Conservation (phyloP, 2,888 invertebrate species). For the Thereva nobilitata region DNA sequence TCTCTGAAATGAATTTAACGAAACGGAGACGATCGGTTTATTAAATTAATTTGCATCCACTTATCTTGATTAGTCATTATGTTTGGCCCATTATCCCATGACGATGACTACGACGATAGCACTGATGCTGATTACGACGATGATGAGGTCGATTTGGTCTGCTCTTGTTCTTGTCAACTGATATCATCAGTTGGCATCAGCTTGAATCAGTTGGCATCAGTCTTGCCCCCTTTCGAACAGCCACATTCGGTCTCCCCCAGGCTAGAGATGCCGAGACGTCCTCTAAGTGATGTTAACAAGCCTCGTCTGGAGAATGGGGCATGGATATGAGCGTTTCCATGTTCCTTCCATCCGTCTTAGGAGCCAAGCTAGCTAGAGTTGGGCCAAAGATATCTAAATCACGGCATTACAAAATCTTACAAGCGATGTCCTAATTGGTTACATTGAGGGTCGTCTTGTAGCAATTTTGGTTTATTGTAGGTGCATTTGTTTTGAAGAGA, state of each 20-base stretch:
- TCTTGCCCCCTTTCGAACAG: slow-evolving; percentile 17
- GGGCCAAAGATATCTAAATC: no score
- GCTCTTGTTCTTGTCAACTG: slow-evolving; percentile 26
- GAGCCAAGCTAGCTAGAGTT: no score
- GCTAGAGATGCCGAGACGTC: background rate
- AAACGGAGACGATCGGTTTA: slow-evolving; percentile 4
- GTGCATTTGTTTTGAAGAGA: no score
- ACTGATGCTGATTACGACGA: slow-evolving; percentile 27
- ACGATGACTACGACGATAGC: slow-evolving; percentile 11
- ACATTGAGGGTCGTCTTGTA: no score
- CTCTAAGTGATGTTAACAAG: slow-evolving; percentile 3
- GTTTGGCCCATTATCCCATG: slow-evolving; percentile 38
- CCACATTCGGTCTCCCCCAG: slow-evolving; percentile 4
- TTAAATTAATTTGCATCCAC: slow-evolving; percentile 43
- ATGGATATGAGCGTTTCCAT: no score
- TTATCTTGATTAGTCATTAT: slow-evolving; percentile 43
- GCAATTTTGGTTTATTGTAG: no score
- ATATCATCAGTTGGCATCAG: slow-evolving; percentile 20
- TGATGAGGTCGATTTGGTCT: slow-evolving; percentile 25
- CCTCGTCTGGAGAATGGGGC: background rate
- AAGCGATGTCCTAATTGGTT: no score
- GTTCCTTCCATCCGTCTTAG: no score
- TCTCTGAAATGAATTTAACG: no score
- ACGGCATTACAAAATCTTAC: no score
- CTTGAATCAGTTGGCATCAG: no score